Evolutionary conservation across 2,113 vertebrate genomes (phyloP), one percentile per base, ranked within the genome.

Genomic region (Nothoprocta perdicaria): DNA sequence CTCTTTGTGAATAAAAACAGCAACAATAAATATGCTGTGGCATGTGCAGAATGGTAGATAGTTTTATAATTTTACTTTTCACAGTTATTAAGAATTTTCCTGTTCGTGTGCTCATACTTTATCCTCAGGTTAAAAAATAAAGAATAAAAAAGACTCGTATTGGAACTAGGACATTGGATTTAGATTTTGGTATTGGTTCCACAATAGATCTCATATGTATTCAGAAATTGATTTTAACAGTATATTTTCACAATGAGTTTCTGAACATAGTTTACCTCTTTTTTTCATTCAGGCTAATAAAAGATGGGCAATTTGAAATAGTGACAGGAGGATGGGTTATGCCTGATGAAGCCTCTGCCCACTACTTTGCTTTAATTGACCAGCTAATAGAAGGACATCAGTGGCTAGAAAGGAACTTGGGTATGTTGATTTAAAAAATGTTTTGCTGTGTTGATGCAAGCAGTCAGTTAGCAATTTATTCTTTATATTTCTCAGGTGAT

Each of bases 281-380:
- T 89, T 97, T 93, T 93, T 97, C 82, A 76, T 88, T 69, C 96
- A 99, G 99, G 45, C 97, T 99, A 91, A 82, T 99, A 89, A 93
- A 96, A 96, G 97, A 92, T 55, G 98, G 98, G 40, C 99, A 99
- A 65, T 93, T 99, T 94, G 99, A 99, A 97, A 97, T 99, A 77
- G 98, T 98, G 81, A 99, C 99, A 5, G 99, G 99, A 61, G 99
- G 99, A 79, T 99, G 99, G 99, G 99, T 99, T 79, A 99, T 99
- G 99, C 86, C 99, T 14, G 99, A 99, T 90, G 99, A 99, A 97
- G 99, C 99, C 5, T 98, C 97, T 93, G 0, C 98, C 33, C 99
- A 99, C 95, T 99, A 99, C 96, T 99, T 97, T 92, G 96, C 98
- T 66, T 1, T 99, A 95, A 97, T 99, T 96, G 99, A 99, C 87